Base-by-base conservation (phyloP, 2,888 invertebrate species). In the Eupithecia tripunctaria region DNA sequence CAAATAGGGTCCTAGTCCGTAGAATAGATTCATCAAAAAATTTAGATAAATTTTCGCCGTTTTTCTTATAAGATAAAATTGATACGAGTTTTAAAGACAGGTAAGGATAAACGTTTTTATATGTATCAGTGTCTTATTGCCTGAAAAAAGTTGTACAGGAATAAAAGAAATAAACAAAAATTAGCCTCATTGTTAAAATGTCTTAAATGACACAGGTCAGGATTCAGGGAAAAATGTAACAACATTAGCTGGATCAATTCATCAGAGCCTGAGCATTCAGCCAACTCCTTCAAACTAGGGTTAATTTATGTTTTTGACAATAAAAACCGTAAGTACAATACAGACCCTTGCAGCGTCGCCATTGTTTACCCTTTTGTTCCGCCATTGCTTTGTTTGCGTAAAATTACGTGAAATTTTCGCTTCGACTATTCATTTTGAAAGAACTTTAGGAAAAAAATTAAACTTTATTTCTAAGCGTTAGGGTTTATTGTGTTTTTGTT, bases 381-480 rank as follows among this genome's bases (percentile, higher is more conserved):
- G 25, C 59, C 70, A 77, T 73, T 73, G 82, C 86, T 84, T 87
- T 87, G 86, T 86, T 87, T 86, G 82, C 79, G 80, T 84, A 83
- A 86, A 87, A 87, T 87, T 83, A 86, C 84, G 85, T 84, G 83
- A 86, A 85, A 86, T 83, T 84, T 86, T 82, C 76, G 71, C 76
- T 76, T 70, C 77, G 69, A 68, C 71, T 67, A 62, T 76, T 68
- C 56, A 67, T 75, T 77, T 72, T 68, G 68, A 64, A 67, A 65
- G 65, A 66, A 70, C 63, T 70, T 59, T 8, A 21, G 32, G 38
- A 60, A 36, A 25, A 32, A 21, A 41, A 68, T 67, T 43, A 70
- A 63, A 70, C 74, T 62, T 12, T 76, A 74, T 76, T 62, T 6
- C 38, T 60, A 41, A 41, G 64, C 25, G 15, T 38, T 64, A 15